These are phyloP conservation scores for Coturnix japonica DNA, from an alignment of 2,113 vertebrate species.

Conservation along the genomic window DNA sequence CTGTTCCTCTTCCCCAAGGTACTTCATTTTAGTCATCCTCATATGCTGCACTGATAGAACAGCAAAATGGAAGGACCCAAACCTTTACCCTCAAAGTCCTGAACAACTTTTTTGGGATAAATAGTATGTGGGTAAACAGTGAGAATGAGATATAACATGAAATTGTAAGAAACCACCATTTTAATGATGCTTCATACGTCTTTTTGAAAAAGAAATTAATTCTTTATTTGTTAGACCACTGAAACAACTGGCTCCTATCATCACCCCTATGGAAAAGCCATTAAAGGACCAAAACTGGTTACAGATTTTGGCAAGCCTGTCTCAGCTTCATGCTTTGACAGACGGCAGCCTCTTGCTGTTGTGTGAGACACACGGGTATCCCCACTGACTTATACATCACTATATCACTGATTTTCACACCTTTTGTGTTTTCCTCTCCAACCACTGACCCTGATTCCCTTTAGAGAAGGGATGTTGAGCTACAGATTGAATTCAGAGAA, in stretches of 20 bases:
- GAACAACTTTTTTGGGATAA: neutral
- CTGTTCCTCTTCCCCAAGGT: neutral
- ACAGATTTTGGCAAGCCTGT: fast-evolving
- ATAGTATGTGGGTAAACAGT: neutral
- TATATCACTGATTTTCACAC: neutral
- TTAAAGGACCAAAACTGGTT: neutral
- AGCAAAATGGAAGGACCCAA: neutral
- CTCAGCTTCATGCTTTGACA: neutral
- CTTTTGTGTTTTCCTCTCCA: neutral
- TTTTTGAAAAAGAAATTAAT: neutral
- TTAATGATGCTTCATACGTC: neutral
- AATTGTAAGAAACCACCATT: neutral
- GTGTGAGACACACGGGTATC: neutral
- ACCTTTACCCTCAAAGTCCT: neutral
- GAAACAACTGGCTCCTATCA: too few species aligned
- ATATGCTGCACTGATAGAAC: neutral
- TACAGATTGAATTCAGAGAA: neutral
- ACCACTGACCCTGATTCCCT: fast-evolving
- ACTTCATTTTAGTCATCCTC: too few species aligned
- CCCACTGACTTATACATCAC: neutral
- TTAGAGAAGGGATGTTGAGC: neutral
- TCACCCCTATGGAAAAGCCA: too few species aligned
- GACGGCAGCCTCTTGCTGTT: neutral
- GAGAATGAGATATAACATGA: neutral
- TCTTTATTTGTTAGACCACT: neutral